These are phyloP conservation scores for Lepidotrigona ventralis DNA, from an alignment of 1,140 invertebrate genomes.

Conservation along the genomic window DNA sequence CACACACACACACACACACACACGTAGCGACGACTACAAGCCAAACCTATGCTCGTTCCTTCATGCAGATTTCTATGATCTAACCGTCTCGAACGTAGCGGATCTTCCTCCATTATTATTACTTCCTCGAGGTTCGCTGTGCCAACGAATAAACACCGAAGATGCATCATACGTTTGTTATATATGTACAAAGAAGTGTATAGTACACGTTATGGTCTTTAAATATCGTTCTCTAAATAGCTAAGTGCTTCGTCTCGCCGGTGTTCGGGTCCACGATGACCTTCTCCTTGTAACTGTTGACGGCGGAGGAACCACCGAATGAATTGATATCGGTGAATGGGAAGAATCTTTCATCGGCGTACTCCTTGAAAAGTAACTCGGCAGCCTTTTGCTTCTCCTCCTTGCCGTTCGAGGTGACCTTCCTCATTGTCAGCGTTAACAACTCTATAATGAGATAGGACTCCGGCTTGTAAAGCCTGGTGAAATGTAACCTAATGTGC, in stretches of 20 bases:
- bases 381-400: constrained; percentile 64
- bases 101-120: neutral
- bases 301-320: constrained; percentile 42
- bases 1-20: no score
- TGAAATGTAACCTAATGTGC: constrained; percentile 90
- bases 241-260: constrained; percentile 77
- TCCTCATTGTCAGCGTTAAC: constrained; percentile 79
- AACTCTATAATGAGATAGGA: constrained; percentile 82
- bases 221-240: constrained; percentile 19
- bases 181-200: constrained; percentile 42
- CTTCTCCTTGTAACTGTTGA: constrained; percentile 78
- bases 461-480: constrained; percentile 83
- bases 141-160: constrained; percentile 8
- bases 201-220: neutral
- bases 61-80: neutral
- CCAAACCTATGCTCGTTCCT: neutral
- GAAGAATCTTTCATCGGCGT: constrained; percentile 75
- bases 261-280: constrained; percentile 81
- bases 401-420: constrained; percentile 69
- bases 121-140: neutral
- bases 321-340: constrained; percentile 57
- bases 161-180: constrained; percentile 19
- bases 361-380: constrained; percentile 74
- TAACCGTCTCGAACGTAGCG: neutral
- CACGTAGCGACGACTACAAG: constrained; percentile 1